These are phyloP conservation scores for Darevskia nairensis DNA, from an alignment of 2,797 vertebrate genomes.

Conservation along the genomic window DNA sequence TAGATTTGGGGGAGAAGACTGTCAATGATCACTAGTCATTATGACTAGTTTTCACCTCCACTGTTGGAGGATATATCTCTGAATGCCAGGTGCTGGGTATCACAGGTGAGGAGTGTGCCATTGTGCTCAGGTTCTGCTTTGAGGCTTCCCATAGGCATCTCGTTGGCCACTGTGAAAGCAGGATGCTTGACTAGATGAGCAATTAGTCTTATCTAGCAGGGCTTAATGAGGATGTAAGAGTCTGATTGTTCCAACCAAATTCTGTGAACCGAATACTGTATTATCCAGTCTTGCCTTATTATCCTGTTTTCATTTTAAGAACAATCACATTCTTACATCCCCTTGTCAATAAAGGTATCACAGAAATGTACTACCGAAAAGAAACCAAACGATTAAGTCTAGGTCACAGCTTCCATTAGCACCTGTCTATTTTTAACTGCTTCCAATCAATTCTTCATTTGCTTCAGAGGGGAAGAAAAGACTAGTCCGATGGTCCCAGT, in stretches of 20 bases:
- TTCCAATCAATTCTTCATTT: not conserved
- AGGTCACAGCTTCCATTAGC: not conserved
- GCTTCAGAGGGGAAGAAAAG: constrained; percentile 11
- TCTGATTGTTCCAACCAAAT: not conserved
- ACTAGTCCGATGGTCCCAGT: not conserved
- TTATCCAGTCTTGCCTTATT: not conserved
- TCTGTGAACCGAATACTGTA: not conserved
- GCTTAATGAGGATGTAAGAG: not conserved
- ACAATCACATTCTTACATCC: not conserved
- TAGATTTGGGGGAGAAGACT: not conserved
- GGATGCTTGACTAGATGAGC: too few species aligned
- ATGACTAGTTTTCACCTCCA: too few species aligned
- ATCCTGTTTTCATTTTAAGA: not conserved
- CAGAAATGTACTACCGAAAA: not conserved
- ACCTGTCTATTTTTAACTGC: constrained; percentile 16
- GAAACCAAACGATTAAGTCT: not conserved
- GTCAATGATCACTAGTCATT: too few species aligned
- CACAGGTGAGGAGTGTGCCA: too few species aligned
- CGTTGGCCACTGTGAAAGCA: too few species aligned
- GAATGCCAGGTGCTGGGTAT: too few species aligned
- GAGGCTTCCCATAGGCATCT: too few species aligned
- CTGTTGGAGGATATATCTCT: too few species aligned
- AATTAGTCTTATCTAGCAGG: too few species aligned
- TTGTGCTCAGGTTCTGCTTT: too few species aligned
- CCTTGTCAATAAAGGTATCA: not conserved